These are phyloP conservation scores for Chloroclystis v-ata DNA, from an alignment of 2,888 invertebrate genomes.

Conservation along the genomic window DNA sequence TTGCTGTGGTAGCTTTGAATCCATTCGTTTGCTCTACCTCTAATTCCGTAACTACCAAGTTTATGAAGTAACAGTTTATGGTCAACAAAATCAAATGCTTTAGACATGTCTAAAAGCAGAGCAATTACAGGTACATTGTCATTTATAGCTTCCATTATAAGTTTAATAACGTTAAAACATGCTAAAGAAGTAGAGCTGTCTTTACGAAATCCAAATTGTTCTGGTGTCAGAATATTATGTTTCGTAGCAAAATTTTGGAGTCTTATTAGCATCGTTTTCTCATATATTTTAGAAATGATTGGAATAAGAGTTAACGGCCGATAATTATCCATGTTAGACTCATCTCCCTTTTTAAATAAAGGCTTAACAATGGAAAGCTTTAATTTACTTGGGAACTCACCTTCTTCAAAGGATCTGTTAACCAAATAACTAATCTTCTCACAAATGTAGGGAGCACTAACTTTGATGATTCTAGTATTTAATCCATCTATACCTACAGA, in stretches of 20 bases:
- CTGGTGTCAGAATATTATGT: background rate
- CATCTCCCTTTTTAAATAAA: slow-evolving; percentile 4
- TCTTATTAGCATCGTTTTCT: slow-evolving; percentile 3
- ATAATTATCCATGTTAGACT: background rate
- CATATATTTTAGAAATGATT: slow-evolving; percentile 3
- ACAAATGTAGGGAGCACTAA: background rate
- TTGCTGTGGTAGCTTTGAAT: background rate
- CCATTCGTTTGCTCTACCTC: background rate
- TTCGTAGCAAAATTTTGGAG: background rate
- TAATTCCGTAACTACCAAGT: background rate
- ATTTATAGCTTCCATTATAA: slow-evolving; percentile 1
- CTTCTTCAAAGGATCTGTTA: background rate
- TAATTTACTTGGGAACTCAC: background rate
- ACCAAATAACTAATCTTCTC: background rate
- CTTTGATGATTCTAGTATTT: background rate
- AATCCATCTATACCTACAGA: background rate
- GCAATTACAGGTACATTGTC: background rate
- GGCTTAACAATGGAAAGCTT: slow-evolving; percentile 10
- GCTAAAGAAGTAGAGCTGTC: slow-evolving; percentile 3
- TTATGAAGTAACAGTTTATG: background rate
- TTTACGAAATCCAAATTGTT: slow-evolving; percentile 4
- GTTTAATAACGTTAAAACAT: slow-evolving; percentile 2
- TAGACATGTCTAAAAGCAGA: background rate
- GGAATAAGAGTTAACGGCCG: slow-evolving; percentile 2
- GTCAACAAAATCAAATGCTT: slow-evolving; percentile 2